Conservation (phyloP, 2,888 invertebrate species). For the Falcaria lacertinaria region DNA sequence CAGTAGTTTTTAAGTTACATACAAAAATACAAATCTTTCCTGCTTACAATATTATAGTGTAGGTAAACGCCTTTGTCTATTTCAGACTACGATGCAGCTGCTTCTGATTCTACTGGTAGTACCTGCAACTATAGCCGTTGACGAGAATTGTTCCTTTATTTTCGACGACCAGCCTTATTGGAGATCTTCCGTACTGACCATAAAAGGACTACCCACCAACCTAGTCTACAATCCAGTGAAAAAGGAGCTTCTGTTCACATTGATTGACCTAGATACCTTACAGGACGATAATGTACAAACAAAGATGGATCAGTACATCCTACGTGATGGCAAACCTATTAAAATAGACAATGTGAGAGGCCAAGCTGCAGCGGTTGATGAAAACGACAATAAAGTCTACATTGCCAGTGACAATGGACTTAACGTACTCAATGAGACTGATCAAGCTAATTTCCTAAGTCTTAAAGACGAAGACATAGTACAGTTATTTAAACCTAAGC, state of each 20-base stretch:
- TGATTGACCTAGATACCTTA: slow-evolving; percentile 62
- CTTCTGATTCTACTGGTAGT: slow-evolving; percentile 41
- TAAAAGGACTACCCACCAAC: slow-evolving; percentile 68
- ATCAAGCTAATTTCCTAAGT: slow-evolving; percentile 49
- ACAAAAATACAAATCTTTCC: no score
- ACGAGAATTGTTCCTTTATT: slow-evolving; percentile 49
- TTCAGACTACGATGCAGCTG: slow-evolving; percentile 35
- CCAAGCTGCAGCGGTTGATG: slow-evolving; percentile 62
- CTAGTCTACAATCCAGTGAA: slow-evolving; percentile 48
- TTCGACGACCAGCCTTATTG: slow-evolving; percentile 45
- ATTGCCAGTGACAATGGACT: slow-evolving; percentile 63
- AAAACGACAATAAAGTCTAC: slow-evolving; percentile 48
- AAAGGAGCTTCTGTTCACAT: slow-evolving; percentile 57
- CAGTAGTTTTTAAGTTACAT: no score
- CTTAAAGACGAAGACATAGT: slow-evolving; percentile 68
- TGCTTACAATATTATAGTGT: no score
- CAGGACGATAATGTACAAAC: slow-evolving; percentile 66
- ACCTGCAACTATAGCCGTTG: slow-evolving; percentile 34
- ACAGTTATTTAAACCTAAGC: slow-evolving; percentile 52
- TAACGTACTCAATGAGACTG: slow-evolving; percentile 44
- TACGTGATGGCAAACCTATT: slow-evolving; percentile 48
- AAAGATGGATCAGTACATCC: slow-evolving; percentile 66
- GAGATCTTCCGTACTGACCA: slow-evolving; percentile 49
- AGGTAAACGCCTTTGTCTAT: no score
- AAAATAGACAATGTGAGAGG: slow-evolving; percentile 60